These are phyloP conservation scores for Pollenia amentaria DNA, from an alignment of 2,888 invertebrate species.

Conservation along the genomic window DNA sequence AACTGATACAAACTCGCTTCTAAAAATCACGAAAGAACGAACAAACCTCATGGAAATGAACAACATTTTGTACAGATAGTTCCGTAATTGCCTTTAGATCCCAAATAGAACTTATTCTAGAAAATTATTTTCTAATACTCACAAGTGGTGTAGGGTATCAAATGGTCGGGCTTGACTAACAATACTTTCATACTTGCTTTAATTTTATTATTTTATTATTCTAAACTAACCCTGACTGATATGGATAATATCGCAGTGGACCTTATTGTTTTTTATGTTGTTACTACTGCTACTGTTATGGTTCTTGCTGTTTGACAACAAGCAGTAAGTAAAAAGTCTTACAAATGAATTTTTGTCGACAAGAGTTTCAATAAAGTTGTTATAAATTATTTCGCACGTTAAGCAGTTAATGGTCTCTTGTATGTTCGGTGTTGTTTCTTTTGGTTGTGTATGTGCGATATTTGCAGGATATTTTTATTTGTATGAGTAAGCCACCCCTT, in stretches of 20 bases:
- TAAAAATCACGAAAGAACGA: too few species aligned
- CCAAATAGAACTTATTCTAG: too few species aligned
- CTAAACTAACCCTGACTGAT: slow-evolving; percentile 36
- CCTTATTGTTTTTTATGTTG: slow-evolving; percentile 26
- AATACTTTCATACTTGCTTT: background rate
- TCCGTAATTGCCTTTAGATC: too few species aligned
- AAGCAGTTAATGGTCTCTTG: slow-evolving; percentile 66
- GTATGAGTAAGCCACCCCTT: slow-evolving; percentile 35
- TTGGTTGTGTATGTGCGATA: slow-evolving; percentile 13
- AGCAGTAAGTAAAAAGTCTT: slow-evolving; percentile 16
- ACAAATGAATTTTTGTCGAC: slow-evolving; percentile 38
- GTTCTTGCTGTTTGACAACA: background rate
- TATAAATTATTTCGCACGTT: slow-evolving; percentile 75
- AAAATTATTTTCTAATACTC: too few species aligned
- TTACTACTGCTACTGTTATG: background rate
- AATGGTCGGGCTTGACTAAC: too few species aligned
- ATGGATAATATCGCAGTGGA: slow-evolving; percentile 41
- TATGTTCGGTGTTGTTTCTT: background rate
- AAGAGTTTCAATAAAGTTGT: slow-evolving; percentile 74
- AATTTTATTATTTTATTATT: slow-evolving; percentile 28
- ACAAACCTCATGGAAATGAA: too few species aligned
- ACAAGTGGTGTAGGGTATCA: too few species aligned
- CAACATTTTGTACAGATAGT: too few species aligned
- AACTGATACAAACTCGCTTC: too few species aligned
- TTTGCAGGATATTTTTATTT: slow-evolving; percentile 32